Evolutionary conservation across 2,888 invertebrate species (phyloP).

Genomic region (Anthophora plumipes): DNA sequence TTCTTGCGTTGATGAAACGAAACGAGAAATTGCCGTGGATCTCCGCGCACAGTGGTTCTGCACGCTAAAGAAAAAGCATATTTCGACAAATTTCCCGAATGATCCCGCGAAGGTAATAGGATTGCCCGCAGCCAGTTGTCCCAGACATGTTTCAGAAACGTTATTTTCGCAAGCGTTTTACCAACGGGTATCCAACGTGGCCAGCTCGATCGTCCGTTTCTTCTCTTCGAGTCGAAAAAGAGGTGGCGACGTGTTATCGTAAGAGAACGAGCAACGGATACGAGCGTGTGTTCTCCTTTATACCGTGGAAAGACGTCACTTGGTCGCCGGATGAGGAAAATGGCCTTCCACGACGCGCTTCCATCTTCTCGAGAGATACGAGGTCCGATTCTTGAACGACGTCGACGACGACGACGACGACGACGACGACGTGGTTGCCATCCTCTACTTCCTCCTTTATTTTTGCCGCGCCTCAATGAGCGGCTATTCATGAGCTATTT

Average conservation of each 20-base stretch:
- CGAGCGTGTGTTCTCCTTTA: slow-evolving; percentile 72
- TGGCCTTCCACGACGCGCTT: slow-evolving; percentile 43
- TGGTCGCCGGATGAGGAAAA: slow-evolving; percentile 64
- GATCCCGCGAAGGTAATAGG: slow-evolving; percentile 40
- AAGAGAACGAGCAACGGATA: slow-evolving; percentile 48
- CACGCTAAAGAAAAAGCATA: background rate
- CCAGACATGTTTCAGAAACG: slow-evolving; percentile 54
- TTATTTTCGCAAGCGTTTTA: slow-evolving; percentile 69
- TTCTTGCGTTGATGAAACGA: background rate
- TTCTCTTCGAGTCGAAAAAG: slow-evolving; percentile 39
- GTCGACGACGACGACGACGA: background rate
- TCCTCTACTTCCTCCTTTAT: slow-evolving; percentile 39
- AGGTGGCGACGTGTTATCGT: slow-evolving; percentile 69
- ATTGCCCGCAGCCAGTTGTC: slow-evolving; percentile 39
- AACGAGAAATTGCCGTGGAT: background rate
- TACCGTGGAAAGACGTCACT: slow-evolving; percentile 70
- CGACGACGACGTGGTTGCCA: background rate
- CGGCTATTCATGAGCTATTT: slow-evolving; percentile 57
- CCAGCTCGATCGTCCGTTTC: slow-evolving; percentile 4
- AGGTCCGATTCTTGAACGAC: slow-evolving; percentile 39
- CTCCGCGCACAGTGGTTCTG: too few relatives aligned
- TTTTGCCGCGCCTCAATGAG: slow-evolving; percentile 40
- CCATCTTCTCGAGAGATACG: slow-evolving; percentile 42
- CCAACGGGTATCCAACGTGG: background rate
- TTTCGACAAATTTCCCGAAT: slow-evolving; percentile 53